phyloP scores from a whole-genome alignment of 2,113 vertebrate species.

The Vireo altiloquus region DNA sequence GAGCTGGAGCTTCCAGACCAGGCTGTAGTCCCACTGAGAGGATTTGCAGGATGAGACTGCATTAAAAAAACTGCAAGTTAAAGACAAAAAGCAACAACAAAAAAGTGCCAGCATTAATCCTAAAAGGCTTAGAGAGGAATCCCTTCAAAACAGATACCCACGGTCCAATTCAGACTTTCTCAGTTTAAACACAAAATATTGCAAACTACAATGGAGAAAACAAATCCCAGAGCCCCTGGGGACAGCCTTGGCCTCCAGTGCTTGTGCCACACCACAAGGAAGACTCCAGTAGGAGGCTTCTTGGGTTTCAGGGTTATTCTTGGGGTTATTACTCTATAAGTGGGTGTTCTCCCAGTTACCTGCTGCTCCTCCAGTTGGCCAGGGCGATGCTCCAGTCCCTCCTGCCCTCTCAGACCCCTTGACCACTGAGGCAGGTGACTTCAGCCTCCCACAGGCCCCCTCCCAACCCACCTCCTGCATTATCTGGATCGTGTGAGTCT shows the following conservation, averaged over 20 bases:
- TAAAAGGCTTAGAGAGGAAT: not conserved
- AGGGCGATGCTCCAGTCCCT: not conserved
- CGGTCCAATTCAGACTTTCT: not conserved
- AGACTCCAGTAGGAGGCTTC: no score
- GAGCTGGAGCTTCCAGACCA: not conserved
- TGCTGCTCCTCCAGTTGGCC: not conserved
- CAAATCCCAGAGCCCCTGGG: not conserved
- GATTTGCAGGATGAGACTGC: not conserved
- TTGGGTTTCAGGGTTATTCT: not conserved
- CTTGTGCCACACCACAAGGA: accelerated
- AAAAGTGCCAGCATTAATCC: not conserved
- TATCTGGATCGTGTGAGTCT: not conserved
- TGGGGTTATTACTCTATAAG: not conserved
- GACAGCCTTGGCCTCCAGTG: not conserved
- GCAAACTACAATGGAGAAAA: not conserved
- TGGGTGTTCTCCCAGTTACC: not conserved
- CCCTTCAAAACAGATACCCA: not conserved
- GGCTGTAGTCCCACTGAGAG: not conserved
- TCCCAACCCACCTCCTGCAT: not conserved
- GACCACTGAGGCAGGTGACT: not conserved
- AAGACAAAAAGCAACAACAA: not conserved
- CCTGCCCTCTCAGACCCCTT: not conserved
- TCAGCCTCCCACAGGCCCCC: not conserved
- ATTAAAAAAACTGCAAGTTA: not conserved
- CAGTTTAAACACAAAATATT: not conserved